phyloP scores from a whole-genome alignment of 2,113 vertebrate species.

The Alethe castanea region DNA sequence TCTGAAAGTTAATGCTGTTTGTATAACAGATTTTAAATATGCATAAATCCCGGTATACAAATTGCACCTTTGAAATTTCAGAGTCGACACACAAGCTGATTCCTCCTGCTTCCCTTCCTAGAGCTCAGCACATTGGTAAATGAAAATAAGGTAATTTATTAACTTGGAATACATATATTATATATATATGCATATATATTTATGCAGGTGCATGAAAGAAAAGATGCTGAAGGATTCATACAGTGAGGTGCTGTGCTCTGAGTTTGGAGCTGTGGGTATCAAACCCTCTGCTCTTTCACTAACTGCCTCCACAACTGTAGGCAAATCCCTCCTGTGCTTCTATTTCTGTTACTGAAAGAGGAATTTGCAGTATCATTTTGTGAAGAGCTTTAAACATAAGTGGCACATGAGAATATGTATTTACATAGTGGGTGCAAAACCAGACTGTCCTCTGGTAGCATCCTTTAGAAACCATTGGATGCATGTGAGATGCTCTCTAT shows the following conservation, averaged over 20 bases:
- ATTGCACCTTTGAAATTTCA: neutral
- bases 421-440: neutral
- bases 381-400: neutral
- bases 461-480: neutral
- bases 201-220: neutral
- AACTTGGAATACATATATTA: neutral
- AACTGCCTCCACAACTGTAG: neutral
- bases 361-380: neutral
- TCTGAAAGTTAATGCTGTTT: neutral
- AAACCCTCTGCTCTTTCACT: neutral
- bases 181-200: too few species aligned
- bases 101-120: neutral
- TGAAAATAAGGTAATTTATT: neutral
- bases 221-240: neutral
- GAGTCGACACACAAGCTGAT: neutral
- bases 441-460: neutral
- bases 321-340: neutral
- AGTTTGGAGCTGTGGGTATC: neutral
- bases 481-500: neutral
- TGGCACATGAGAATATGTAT: neutral
- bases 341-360: neutral
- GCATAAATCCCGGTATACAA: neutral
- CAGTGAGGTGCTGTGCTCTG: rapidly evolving
- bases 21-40: neutral
- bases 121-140: neutral